Evolutionary conservation across 1,140 invertebrate genomes (phyloP), one percentile per base, ranked within the genome.

Genomic region (Aethina tumida): DNA sequence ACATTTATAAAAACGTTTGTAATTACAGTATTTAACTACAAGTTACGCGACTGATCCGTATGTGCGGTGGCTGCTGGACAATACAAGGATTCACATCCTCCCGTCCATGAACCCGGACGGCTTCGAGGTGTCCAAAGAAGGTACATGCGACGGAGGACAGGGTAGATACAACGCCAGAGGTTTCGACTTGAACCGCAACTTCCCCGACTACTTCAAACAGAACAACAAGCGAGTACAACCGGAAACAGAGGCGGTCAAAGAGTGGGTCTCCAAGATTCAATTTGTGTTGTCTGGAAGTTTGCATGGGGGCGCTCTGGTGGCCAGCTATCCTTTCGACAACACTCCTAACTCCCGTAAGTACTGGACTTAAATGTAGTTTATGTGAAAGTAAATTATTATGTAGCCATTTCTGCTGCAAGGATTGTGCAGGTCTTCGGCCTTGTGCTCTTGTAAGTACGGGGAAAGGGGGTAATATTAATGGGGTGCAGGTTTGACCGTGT

Each of bases 21-120:
- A 30, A 50, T 59, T 68, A 52, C 59, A 90, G 77, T 77, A 89
- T 55, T 67, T 93, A 34, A 84, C 91, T 22, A 84, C 79, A 18
- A 81, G 76, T 49, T 91, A 91, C 53, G 72, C 76, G 21, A 71
- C 71, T 4, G 85, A 93, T 63, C 70, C 77, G 13, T 87, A 84
- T 51, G 77, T 89, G 18, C 77, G 79, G 49, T 87, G 85, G 79
- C 62, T 97, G 21, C 58, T 97, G 54, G 84, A 92, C 56, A 90
- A 89, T 52, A 90, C 87, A 0, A 71, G 89, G 39, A 84, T 97
- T 45, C 90, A 95, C 57, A 82, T 96, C 47, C 74, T 95, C 66
- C 91, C 91, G 2, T 87, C 85, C 3, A 84, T 93, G 82, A 92
- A 92, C 59, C 89, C 89, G 0, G 89, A 95, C 58, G 89, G 89